Evolutionary conservation across 2,888 invertebrate species (phyloP).

Genomic region (Drosophila prostipennis): DNA sequence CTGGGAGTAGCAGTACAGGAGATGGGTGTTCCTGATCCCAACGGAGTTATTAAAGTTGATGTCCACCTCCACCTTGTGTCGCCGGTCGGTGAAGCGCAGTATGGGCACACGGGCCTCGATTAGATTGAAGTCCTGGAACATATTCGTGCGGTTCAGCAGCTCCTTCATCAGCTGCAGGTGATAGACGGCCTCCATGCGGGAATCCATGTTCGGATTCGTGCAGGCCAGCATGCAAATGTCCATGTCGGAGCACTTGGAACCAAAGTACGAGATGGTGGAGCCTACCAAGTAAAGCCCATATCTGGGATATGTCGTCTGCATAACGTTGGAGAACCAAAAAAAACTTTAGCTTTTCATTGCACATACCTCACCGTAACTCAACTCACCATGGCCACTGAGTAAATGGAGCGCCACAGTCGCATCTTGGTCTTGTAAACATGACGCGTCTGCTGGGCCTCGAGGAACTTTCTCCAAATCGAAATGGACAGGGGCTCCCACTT

Average conservation of each 20-base stretch:
- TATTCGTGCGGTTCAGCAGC: conserved; percentile 78
- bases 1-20: conserved; percentile 95
- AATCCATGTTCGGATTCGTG: conserved; percentile 85
- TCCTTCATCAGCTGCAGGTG: conserved; percentile 81
- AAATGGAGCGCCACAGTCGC: conserved; percentile 92
- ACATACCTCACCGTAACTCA: too few relatives aligned
- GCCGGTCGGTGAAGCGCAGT: conserved; percentile 92
- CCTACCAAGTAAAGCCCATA: conserved; percentile 97
- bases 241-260: conserved; percentile 95
- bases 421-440: conserved; percentile 93
- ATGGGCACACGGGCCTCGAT: conserved; percentile 98
- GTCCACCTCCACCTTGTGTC: conserved; percentile 94
- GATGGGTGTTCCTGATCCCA: conserved; percentile 97
- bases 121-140: conserved; percentile 86
- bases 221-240: conserved; percentile 96
- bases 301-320: conserved; percentile 85
- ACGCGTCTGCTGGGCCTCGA: conserved; percentile 91
- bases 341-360: background rate
- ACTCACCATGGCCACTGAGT: conserved; percentile 89
- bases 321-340: background rate
- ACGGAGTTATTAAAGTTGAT: conserved; percentile 98
- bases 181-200: conserved; percentile 88
- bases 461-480: conserved; percentile 92
- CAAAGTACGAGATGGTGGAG: conserved; percentile 98
- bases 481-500: conserved; percentile 90